A percentile compares a stretch with the other conserved stretches of the same genome.
Conservation (phyloP, 2,113 vertebrate species). For the Prochilodus magdalenae region DNA sequence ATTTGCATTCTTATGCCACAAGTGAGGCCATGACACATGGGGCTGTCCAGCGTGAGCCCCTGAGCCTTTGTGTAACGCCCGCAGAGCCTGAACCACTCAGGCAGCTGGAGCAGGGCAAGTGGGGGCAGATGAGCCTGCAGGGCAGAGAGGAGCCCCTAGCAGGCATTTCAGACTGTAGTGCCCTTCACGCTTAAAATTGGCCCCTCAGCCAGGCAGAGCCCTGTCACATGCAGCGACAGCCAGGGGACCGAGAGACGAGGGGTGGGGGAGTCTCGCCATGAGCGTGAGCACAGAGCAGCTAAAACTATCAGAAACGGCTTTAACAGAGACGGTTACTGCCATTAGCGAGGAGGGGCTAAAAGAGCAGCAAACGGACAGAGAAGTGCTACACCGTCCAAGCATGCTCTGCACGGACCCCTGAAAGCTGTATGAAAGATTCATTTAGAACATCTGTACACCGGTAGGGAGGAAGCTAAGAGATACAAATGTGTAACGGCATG, state of each 20-base stretch:
- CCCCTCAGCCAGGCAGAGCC: conserved; percentile 15
- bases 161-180: conserved; percentile 31
- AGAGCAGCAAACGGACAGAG: conserved; percentile 10
- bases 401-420: neutral
- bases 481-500: conserved; percentile 31
- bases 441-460: conserved; percentile 37
- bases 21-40: neutral
- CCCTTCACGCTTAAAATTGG: conserved; percentile 50
- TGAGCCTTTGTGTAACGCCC: neutral
- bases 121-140: neutral
- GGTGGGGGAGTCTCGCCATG: neutral
- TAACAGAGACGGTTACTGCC: conserved; percentile 2
- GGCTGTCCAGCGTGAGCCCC: neutral
- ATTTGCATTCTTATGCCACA: neutral
- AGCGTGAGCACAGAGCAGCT: conserved; percentile 1
- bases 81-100: conserved; percentile 27
- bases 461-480: conserved; percentile 11
- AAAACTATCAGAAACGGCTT: conserved; percentile 7
- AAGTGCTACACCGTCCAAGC: conserved; percentile 3
- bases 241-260: neutral
- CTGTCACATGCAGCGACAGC: neutral
- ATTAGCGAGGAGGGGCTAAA: neutral
- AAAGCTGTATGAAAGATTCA: conserved; percentile 49
- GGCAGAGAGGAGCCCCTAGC: conserved; percentile 1
- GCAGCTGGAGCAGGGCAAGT: conserved; percentile 22